phyloP scores from a whole-genome alignment of 2,113 vertebrate species.

The Miniopterus natalensis region DNA sequence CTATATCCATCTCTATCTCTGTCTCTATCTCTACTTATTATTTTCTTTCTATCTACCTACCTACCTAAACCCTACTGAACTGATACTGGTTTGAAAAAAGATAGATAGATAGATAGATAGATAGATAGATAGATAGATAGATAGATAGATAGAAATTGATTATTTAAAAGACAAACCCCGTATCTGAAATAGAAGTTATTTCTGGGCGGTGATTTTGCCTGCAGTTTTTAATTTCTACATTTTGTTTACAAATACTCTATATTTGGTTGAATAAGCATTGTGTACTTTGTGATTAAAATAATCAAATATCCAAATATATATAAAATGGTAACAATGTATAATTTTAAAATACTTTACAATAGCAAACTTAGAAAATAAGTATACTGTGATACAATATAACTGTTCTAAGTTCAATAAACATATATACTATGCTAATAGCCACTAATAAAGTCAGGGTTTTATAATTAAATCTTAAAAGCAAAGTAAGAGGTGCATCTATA shows the following conservation, averaged over 20 bases:
- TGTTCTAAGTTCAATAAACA: background rate
- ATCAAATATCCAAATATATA: background rate
- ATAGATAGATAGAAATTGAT: background rate
- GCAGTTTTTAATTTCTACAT: background rate
- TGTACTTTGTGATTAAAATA: background rate
- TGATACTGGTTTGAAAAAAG: background rate
- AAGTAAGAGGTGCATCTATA: background rate
- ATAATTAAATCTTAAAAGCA: slow-evolving; percentile 14
- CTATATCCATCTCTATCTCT: background rate
- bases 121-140: too few species aligned
- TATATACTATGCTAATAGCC: background rate
- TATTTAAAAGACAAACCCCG: background rate
- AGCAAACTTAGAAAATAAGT: slow-evolving; percentile 20
- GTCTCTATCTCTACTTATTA: background rate
- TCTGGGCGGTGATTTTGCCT: background rate
- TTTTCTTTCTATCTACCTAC: background rate
- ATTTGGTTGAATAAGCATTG: background rate
- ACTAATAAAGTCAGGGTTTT: background rate
- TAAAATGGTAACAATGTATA: background rate
- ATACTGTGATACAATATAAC: background rate
- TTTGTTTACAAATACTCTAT: background rate
- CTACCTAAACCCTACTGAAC: background rate
- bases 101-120: too few species aligned
- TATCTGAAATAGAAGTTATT: background rate
- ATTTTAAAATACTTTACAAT: background rate